Evolutionary conservation across 2,888 invertebrate genomes (phyloP).

Genomic region (Corythucha ciliata): DNA sequence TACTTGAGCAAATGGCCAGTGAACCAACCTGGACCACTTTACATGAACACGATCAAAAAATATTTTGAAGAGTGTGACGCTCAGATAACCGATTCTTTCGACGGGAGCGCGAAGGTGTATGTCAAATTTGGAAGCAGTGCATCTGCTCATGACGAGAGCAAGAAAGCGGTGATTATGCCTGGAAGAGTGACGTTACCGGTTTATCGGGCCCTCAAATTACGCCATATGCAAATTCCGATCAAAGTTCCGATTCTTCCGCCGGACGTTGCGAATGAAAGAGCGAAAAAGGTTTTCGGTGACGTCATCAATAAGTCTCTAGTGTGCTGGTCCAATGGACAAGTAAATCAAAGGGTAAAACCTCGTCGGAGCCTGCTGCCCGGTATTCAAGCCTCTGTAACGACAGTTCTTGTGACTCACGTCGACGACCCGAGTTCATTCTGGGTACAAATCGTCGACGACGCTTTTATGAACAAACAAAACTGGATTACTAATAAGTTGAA

Average conservation of each 20-base stretch:
- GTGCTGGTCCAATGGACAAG: too few species aligned
- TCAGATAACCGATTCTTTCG: constrained; percentile 47
- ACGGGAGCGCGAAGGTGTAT: constrained; percentile 54
- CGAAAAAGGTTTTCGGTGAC: background rate
- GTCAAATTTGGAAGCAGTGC: constrained; percentile 49
- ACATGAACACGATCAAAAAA: constrained; percentile 55
- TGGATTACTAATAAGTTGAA: background rate
- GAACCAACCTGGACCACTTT: constrained; percentile 60
- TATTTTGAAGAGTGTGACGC: constrained; percentile 46
- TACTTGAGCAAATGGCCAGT: constrained; percentile 48
- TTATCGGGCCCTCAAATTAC: constrained; percentile 62
- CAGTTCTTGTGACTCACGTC: too few species aligned
- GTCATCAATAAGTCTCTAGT: background rate
- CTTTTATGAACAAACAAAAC: background rate
- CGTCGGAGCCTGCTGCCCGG: too few species aligned
- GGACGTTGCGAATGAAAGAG: constrained; percentile 40
- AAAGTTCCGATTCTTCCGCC: constrained; percentile 50
- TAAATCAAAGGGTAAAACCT: too few species aligned
- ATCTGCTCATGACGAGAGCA: constrained; percentile 6
- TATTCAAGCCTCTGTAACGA: too few species aligned
- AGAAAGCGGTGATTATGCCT: constrained; percentile 42
- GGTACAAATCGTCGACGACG: background rate
- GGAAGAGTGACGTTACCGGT: constrained; percentile 59
- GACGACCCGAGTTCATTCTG: background rate
- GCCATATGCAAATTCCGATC: constrained; percentile 49